phyloP scores from a whole-genome alignment of 1,140 invertebrate genomes.

The Lepidurus arcticus region DNA sequence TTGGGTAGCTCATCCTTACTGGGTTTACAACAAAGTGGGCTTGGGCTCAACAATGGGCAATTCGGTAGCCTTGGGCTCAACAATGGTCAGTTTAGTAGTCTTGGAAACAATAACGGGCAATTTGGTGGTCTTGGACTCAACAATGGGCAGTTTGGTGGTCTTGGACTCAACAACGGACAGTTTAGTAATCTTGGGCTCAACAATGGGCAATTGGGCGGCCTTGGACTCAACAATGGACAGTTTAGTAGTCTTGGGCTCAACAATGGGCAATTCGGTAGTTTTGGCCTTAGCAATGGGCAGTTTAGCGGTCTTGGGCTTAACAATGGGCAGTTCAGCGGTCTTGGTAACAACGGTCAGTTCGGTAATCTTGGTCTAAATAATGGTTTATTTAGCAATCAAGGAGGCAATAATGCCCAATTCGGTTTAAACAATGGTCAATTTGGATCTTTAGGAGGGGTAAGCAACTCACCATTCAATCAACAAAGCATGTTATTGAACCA shows the following conservation, averaged over 20 bases:
- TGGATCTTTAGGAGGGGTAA: background rate
- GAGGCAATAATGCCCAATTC: background rate
- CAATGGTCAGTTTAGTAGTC: background rate
- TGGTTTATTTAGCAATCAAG: background rate
- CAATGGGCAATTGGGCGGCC: background rate
- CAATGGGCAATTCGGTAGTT: background rate
- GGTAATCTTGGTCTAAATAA: background rate
- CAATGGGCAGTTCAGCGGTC: background rate
- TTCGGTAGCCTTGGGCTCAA: background rate
- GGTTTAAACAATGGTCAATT: background rate
- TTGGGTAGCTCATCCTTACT: background rate
- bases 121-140: background rate
- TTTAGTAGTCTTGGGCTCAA: background rate
- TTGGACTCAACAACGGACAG: background rate
- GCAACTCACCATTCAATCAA: background rate
- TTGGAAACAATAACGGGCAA: background rate
- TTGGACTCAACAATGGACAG: background rate
- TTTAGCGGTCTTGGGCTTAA: background rate
- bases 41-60: background rate
- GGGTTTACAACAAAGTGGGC: background rate
- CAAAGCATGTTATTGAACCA: slow-evolving; percentile 10
- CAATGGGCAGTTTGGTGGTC: background rate
- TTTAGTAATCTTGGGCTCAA: background rate
- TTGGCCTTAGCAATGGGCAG: background rate
- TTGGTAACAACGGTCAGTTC: background rate